Percentiles rank a stretch among this genome's conserved stretches.
These are phyloP conservation scores for Venturia canescens DNA, from an alignment of 1,140 invertebrate genomes.

Conservation along the genomic window DNA sequence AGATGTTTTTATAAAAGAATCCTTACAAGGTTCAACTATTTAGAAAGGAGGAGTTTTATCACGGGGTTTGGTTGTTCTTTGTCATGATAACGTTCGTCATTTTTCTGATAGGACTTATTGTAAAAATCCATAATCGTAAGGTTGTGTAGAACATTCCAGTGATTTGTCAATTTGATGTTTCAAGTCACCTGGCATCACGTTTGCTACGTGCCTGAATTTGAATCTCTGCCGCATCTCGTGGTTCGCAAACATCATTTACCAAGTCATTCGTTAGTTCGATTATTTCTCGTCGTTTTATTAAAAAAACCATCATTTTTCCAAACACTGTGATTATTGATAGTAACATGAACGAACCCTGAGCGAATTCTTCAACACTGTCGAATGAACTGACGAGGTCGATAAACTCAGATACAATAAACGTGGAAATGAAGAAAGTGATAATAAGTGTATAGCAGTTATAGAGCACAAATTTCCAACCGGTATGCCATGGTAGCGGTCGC, in stretches of 20 bases:
- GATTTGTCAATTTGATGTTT: too few species aligned
- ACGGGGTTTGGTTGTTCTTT: too few species aligned
- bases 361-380: constrained; percentile 43
- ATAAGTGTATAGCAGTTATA: constrained; percentile 27
- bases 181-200: constrained; percentile 48
- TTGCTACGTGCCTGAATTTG: constrained; percentile 51
- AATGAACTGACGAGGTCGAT: constrained; percentile 34
- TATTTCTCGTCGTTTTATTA: constrained; percentile 34
- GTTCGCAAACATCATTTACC: constrained; percentile 39
- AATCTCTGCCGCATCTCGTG: constrained; percentile 38
- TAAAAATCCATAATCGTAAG: too few species aligned
- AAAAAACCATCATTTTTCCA: constrained; percentile 45
- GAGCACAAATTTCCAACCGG: constrained; percentile 7
- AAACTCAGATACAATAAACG: constrained; percentile 10
- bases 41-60: too few species aligned
- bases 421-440: constrained; percentile 18
- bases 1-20: too few species aligned
- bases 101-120: too few species aligned
- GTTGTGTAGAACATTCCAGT: too few species aligned
- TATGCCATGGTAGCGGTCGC: constrained; percentile 12
- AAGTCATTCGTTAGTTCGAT: constrained; percentile 42
- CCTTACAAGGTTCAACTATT: too few species aligned
- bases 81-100: too few species aligned
- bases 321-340: constrained; percentile 44
- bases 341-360: constrained; percentile 52